Evolutionary conservation across 2,113 vertebrate species (phyloP).

Genomic region (Salvelinus alpinus): DNA sequence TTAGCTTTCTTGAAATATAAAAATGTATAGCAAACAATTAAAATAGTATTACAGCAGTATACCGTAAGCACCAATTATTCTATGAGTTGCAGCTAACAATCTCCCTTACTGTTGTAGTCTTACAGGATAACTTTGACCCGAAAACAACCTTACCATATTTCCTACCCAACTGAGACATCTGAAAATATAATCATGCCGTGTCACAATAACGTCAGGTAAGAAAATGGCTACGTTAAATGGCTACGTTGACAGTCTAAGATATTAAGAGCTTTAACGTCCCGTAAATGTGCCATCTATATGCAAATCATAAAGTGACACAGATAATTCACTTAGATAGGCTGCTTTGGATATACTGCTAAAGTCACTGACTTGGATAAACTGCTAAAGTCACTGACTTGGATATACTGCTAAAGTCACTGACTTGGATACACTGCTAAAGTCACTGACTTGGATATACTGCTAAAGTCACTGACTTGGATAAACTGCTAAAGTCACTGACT

Average conservation of each 20-base stretch:
- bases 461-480: neutral
- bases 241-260: neutral
- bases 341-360: neutral
- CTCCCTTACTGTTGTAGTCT: neutral
- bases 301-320: neutral
- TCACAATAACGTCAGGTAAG: neutral
- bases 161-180: neutral
- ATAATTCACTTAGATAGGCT: neutral
- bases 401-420: neutral
- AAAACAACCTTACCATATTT: neutral
- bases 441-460: too few species aligned
- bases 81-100: too few species aligned
- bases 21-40: too few species aligned
- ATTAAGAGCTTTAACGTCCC: neutral
- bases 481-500: neutral
- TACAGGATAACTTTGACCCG: neutral
- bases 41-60: too few species aligned
- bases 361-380: too few species aligned
- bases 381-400: neutral
- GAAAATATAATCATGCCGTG: neutral
- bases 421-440: too few species aligned
- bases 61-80: neutral
- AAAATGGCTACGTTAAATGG: neutral
- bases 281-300: conserved; percentile 3
- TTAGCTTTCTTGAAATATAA: too few species aligned